A percentile compares a stretch with the other conserved stretches of the same genome.
These are phyloP conservation scores for Semotilus atromaculatus DNA, from an alignment of 2,797 vertebrate species.

Conservation along the genomic window DNA sequence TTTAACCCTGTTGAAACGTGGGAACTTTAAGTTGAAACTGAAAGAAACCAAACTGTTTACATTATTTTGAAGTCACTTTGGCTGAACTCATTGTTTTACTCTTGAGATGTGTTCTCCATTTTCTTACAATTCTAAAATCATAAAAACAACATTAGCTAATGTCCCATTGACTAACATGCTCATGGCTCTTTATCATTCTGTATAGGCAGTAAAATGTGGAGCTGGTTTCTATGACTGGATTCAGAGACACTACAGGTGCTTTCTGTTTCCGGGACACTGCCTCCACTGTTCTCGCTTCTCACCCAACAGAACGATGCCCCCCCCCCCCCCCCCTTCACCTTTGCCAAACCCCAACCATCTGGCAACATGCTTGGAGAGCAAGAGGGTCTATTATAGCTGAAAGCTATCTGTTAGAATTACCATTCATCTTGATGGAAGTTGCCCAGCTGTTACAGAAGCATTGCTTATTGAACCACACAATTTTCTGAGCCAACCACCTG, in stretches of 20 bases:
- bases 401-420: not conserved
- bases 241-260: conserved; percentile 11
- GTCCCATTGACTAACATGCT: not conserved
- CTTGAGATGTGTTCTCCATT: conserved; percentile 1
- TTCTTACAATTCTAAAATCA: not conserved
- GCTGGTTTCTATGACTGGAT: not conserved
- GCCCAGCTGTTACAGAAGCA: not conserved
- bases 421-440: conserved; percentile 13
- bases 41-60: not conserved
- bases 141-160: conserved; percentile 15
- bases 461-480: not conserved
- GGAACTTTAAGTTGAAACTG: not conserved
- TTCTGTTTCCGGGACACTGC: conserved; percentile 3
- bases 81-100: conserved; percentile 13
- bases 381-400: not conserved
- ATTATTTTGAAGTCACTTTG: not conserved
- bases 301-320: conserved; percentile 12
- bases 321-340: not conserved
- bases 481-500: not conserved
- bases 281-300: conserved; percentile 1
- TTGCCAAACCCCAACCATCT: conserved; percentile 30
- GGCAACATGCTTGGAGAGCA: not conserved
- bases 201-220: conserved; percentile 9
- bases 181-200: not conserved
- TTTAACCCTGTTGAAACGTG: not conserved